phyloP scores from a whole-genome alignment of 2,888 invertebrate genomes.

The Sinohyriopsis cumingii region DNA sequence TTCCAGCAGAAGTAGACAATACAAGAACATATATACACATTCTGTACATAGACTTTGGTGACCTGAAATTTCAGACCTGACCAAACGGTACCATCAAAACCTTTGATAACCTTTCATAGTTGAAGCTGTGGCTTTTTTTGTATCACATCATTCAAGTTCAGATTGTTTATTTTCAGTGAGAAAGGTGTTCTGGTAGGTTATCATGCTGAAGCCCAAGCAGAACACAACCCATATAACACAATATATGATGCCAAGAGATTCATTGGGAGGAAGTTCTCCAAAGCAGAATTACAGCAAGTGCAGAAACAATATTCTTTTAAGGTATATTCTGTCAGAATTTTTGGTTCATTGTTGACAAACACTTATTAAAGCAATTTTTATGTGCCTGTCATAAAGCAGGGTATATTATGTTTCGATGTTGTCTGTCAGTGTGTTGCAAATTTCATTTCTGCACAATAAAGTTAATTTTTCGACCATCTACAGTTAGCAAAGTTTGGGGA shows the following conservation, averaged over 20 bases:
- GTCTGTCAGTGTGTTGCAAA: too few species aligned
- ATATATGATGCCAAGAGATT: constrained; percentile 75
- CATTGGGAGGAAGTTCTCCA: constrained; percentile 72
- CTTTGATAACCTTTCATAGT: too few species aligned
- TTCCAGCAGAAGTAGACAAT: too few species aligned
- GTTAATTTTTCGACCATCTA: too few species aligned
- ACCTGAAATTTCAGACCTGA: too few species aligned
- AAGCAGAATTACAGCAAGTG: constrained; percentile 59
- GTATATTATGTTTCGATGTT: background rate
- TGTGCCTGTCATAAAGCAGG: background rate
- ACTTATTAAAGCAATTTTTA: background rate
- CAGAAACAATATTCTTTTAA: constrained; percentile 69
- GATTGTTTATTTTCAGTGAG: constrained; percentile 35
- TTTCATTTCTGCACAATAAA: too few species aligned
- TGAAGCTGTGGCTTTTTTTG: background rate
- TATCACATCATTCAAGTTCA: background rate
- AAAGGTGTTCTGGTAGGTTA: constrained; percentile 71
- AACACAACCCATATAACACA: constrained; percentile 73
- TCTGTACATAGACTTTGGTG: too few species aligned
- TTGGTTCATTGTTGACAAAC: background rate
- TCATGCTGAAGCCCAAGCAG: constrained; percentile 72
- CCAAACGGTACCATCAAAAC: too few species aligned
- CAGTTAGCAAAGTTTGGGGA: too few species aligned
- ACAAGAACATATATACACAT: too few species aligned
- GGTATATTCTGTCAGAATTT: constrained; percentile 40